Conservation (phyloP, 2,113 vertebrate genomes). For the Arenaria interpres region DNA sequence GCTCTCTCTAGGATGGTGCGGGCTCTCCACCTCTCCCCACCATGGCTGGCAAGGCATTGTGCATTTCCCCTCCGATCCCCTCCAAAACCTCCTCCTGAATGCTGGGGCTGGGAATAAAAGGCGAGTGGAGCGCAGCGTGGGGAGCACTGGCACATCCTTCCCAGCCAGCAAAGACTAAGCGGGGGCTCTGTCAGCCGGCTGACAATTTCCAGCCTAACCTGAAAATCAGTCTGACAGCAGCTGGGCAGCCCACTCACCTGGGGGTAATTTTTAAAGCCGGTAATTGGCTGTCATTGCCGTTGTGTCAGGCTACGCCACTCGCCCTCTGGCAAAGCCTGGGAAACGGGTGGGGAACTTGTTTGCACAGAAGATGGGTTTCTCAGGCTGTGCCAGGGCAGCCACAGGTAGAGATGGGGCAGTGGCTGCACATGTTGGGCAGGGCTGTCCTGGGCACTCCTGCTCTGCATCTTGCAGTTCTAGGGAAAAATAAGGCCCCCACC, state of each 20-base stretch:
- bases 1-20: not conserved
- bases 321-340: not conserved
- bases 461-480: not conserved
- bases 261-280: constrained; percentile 6
- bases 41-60: accelerated
- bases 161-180: not conserved
- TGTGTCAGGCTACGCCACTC: not conserved
- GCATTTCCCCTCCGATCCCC: not conserved
- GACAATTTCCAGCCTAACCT: constrained; percentile 36
- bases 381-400: accelerated
- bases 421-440: not conserved
- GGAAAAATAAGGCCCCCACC: not conserved
- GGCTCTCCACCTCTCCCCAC: not conserved
- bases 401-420: not conserved
- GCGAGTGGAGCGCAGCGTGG: accelerated
- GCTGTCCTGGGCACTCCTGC: not conserved
- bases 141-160: not conserved
- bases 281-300: constrained; percentile 33
- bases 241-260: not conserved
- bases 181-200: not conserved
- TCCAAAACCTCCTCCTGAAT: not conserved
- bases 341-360: not conserved
- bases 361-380: not conserved
- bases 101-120: not conserved
- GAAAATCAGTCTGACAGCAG: constrained; percentile 39